These are phyloP conservation scores for Remorina albescens DNA, from an alignment of 2,797 vertebrate genomes.

Conservation along the genomic window DNA sequence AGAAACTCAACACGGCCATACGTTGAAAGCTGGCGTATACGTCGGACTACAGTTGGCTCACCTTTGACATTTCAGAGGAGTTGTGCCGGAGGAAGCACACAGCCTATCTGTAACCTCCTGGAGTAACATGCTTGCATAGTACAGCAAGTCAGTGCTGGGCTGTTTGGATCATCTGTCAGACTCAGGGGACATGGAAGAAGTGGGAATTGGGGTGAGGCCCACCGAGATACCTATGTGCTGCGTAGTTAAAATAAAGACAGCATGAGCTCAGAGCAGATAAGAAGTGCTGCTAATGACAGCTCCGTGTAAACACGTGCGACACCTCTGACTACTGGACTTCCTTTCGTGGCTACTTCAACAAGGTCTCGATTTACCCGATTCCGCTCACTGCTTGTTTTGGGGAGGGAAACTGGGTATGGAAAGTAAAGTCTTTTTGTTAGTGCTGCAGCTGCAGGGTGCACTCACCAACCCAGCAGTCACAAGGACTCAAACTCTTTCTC, in stretches of 20 bases:
- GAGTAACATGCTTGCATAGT: conserved; percentile 54
- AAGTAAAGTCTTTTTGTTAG: conserved; percentile 35
- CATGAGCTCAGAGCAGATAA: conserved; percentile 61
- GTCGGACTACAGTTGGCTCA: conserved; percentile 48
- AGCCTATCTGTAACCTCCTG: conserved; percentile 58
- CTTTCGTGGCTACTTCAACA: conserved; percentile 30
- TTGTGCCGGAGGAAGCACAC: conserved; percentile 36
- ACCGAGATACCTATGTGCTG: conserved; percentile 34
- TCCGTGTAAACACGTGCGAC: conserved; percentile 64
- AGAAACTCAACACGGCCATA: conserved; percentile 63
- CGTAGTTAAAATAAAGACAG: conserved; percentile 61
- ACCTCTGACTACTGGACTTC: conserved; percentile 68
- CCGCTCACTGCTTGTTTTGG: conserved; percentile 34
- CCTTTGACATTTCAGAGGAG: conserved; percentile 63
- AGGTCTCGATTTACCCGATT: conserved; percentile 12
- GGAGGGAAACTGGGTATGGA: conserved; percentile 21
- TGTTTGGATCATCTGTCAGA: conserved; percentile 74
- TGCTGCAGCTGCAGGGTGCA: conserved; percentile 63
- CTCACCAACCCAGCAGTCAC: conserved; percentile 60
- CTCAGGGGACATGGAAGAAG: conserved; percentile 26
- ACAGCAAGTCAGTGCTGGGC: conserved; percentile 32
- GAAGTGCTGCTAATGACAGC: conserved; percentile 65
- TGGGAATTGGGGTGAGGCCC: conserved; percentile 11
- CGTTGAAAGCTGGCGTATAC: conserved; percentile 68
- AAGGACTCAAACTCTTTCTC: conserved; percentile 49